Conservation (phyloP, 2,888 invertebrate genomes). For the Leistus spinibarbis region DNA sequence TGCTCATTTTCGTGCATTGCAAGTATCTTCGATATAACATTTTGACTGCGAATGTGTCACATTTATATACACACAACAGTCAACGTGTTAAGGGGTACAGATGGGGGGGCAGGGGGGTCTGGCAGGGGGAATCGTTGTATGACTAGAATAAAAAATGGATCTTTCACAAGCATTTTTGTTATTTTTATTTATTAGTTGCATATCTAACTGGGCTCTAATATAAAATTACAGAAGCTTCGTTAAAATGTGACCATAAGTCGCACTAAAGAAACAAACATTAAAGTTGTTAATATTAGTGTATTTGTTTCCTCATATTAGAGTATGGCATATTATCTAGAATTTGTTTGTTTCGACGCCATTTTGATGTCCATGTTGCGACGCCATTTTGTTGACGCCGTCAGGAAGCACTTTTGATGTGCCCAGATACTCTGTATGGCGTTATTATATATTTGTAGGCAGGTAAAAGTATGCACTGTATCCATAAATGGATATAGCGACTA, state of each 20-base stretch:
- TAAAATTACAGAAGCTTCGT: not conserved
- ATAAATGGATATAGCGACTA: no score
- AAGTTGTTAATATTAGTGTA: no score
- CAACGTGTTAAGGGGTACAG: not conserved
- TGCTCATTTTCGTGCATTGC: slow-evolving; percentile 49
- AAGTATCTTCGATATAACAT: not conserved
- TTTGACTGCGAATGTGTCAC: not conserved
- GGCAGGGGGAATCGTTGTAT: slow-evolving; percentile 21
- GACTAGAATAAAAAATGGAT: slow-evolving; percentile 23
- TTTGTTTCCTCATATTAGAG: no score
- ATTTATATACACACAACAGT: not conserved
- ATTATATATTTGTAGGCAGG: not conserved
- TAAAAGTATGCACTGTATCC: not conserved
- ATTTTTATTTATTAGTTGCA: not conserved
- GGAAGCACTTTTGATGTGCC: not conserved
- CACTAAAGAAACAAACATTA: slow-evolving; percentile 21
- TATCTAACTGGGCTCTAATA: no score
- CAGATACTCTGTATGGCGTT: not conserved
- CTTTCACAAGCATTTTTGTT: not conserved
- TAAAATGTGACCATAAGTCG: not conserved
- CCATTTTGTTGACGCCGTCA: not conserved
- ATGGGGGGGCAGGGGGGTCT: not conserved
- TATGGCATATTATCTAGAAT: no score
- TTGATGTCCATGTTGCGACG: no score
- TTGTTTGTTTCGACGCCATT: no score